Base-by-base conservation (phyloP, 1,140 invertebrate species). In the Pseudomyrmex flavicornis region DNA sequence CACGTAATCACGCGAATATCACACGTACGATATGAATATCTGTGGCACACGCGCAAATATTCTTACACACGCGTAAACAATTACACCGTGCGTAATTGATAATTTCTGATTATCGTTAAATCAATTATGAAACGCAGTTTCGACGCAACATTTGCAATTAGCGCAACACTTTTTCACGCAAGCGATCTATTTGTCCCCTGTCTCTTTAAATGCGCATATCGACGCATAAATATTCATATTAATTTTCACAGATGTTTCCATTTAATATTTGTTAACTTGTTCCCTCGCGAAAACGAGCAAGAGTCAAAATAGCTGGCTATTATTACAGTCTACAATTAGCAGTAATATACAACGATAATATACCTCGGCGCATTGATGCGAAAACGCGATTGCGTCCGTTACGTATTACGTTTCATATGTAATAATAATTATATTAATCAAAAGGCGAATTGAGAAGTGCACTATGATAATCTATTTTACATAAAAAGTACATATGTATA, bases 201-300 rank as follows among this genome's bases (percentile, higher is more conserved):
- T 8, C 9, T 20, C 17, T 22, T 50, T 50, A 17, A 20, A 46
- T 17, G 44, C 50, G 2, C 48, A 56, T 26, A 20, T 17, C 52
- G 2, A 50, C 54, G 15, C 20, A 66, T 66, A 69, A 77, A 77
- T 68, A 77, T 69, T 56, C 17, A 77, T 77, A 77, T 77, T 77
- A 77, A 79, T 79, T 79, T 69, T 70, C 65, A 65, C 76, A 70
- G 69, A 79, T 79, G 65, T 70, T 65, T 20, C 17, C 35, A 58
- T 69, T 70, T 59, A 59, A 79, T 70, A 79, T 79, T 20, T 48
- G 66, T 48, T 58, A 48, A 48, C 66, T 59, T 54, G 20, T 46
- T 72, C 20, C 72, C 20, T 20, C 54, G 66, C 12, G 56, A 72
- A 22, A 76, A 44, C 12, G 48, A 5, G 46, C 48, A 35, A 35